Evolutionary conservation across 1,140 invertebrate genomes (phyloP), one percentile per base, ranked within the genome.

Genomic region (Oppia nitens): DNA sequence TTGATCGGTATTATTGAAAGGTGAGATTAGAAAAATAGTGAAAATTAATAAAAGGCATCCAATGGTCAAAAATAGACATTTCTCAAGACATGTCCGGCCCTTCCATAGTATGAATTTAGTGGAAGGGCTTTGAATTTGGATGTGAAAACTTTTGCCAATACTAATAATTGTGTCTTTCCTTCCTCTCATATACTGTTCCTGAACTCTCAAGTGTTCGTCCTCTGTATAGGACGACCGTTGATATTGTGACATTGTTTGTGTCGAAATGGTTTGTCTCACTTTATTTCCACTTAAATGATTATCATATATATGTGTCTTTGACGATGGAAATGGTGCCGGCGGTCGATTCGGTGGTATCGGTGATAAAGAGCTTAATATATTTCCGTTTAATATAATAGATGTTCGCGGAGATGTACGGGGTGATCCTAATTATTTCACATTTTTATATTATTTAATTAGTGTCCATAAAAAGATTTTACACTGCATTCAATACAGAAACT

Each of bases 141-240:
- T 57, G 27, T 57, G 56, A 49, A 57, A 52, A 40, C 48, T 57
- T 32, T 52, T 49, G 9, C 56, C 56, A 57, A 57, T 57, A 28
- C 47, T 50, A 2, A 57, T 57, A 20, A 57, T 57, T 20, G 56
- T 57, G 20, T 57, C 56, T 45, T 57, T 57, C 14, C 56, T 45
- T 23, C 56, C 56, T 28, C 24, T 24, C 12, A 57, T n/a, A 24
- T 57, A 57, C n/a, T 57, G 56, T 40, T 57, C 47, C 2, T 57
- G 56, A 20, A 57, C 17, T 17, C 48, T 45, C 14, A 27, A 50
- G 25, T 57, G 56, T 52, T 57, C 56, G 20, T 57, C 56, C 11
- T 57, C 56, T 12, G 48, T 57, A 45, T 57, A 57, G 17, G 56
- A 57, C 29, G 56, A 57, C 17, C 56, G 56, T 26, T 57, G 56